A percentile compares a stretch with the other conserved stretches of the same genome.
Evolutionary conservation across 1,140 invertebrate genomes (phyloP).

Genomic region (Calosoma granatense): DNA sequence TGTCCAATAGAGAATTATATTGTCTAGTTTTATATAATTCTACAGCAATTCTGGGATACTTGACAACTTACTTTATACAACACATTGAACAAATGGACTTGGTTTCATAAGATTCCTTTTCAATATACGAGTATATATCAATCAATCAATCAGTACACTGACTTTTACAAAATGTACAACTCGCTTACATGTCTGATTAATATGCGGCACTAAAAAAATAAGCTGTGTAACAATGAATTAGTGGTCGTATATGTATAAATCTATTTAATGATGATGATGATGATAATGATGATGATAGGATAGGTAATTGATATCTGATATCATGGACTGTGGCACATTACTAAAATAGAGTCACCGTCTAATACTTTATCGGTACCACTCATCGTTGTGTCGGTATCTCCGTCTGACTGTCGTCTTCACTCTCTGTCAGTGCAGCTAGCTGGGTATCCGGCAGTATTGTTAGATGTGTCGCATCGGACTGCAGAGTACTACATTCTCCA

Average conservation of each 20-base stretch:
- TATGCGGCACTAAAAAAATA: constrained; percentile 1
- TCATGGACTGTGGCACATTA: constrained; percentile 1
- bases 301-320: background rate
- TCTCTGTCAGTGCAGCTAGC: constrained; percentile 36
- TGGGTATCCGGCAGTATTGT: constrained; percentile 49
- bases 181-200: background rate
- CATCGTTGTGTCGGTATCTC: constrained; percentile 17
- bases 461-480: constrained; percentile 60
- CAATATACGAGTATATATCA: background rate
- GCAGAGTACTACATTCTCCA: constrained; percentile 61
- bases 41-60: background rate
- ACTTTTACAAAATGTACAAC: background rate
- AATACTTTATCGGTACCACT: constrained; percentile 7
- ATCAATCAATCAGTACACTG: no score
- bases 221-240: background rate
- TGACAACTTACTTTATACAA: background rate
- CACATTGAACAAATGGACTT: background rate
- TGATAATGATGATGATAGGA: no score
- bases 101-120: constrained; percentile 1
- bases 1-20: constrained; percentile 7
- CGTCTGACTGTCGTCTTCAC: constrained; percentile 34
- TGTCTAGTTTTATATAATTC: constrained; percentile 1
- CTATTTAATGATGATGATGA: background rate
- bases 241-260: background rate
- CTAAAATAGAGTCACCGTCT: background rate